These are phyloP conservation scores for Cotesia glomerata DNA, from an alignment of 1,140 invertebrate species.

Conservation along the genomic window DNA sequence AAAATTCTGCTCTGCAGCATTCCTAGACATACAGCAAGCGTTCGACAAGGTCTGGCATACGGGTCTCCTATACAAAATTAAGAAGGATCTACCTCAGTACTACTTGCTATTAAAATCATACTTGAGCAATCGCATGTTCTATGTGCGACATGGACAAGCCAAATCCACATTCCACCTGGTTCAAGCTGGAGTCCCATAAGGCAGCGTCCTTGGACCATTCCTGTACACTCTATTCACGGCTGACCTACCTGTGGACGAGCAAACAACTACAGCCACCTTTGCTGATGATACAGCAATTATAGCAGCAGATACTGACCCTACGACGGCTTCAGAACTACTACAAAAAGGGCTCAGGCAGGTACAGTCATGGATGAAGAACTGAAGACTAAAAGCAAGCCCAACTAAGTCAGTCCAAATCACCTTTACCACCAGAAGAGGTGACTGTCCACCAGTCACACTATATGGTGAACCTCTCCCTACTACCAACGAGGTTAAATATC, in stretches of 20 bases:
- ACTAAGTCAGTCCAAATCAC: constrained; percentile 43
- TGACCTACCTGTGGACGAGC: constrained; percentile 33
- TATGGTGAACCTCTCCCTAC: too few species aligned
- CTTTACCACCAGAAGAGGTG: constrained; percentile 39
- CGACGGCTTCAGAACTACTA: constrained; percentile 33
- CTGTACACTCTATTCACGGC: too few species aligned
- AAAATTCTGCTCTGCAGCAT: constrained; percentile 44
- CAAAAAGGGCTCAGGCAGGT: constrained; percentile 37
- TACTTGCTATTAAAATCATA: constrained; percentile 36
- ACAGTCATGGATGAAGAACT: constrained; percentile 38
- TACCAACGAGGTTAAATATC: too few species aligned
- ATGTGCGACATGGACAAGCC: constrained; percentile 28
- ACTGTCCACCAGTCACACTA: background rate
- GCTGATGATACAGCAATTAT: constrained; percentile 41
- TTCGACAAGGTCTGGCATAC: constrained; percentile 42
- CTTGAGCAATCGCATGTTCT: constrained; percentile 27
- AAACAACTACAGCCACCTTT: constrained; percentile 38
- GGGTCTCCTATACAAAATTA: constrained; percentile 46
- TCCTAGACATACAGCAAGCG: constrained; percentile 48
- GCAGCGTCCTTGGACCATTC: constrained; percentile 30
- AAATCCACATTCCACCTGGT: constrained; percentile 27
- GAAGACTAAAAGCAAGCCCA: constrained; percentile 43
- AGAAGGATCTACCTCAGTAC: constrained; percentile 31
- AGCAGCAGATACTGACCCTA: constrained; percentile 4
- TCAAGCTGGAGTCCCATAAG: constrained; percentile 36